Evolutionary conservation across 2,113 vertebrate species (phyloP), one percentile per base, ranked within the genome.

Genomic region (Pelusios castaneus): DNA sequence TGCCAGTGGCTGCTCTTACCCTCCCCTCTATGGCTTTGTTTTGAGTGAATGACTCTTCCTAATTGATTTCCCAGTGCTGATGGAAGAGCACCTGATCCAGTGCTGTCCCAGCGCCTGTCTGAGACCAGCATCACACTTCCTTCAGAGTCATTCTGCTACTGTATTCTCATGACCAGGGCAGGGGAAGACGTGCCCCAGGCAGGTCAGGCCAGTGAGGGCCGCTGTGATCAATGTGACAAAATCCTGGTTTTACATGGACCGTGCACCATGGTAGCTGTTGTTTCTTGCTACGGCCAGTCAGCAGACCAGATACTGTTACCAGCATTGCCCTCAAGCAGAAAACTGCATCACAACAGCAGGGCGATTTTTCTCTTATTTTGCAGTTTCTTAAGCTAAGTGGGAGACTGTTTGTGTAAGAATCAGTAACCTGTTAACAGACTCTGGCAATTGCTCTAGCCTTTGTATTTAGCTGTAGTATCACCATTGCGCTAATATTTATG

Each of bases 61-160:
- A 3, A 8, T 9, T 12, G 75, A 29, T 13, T 29, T 77, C 45
- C 43, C 43, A 9, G 27, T 8, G 45, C 24, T 29, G 27, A 17
- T 10, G 76, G 45, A 45, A 29, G 16, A 47, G 45, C 8, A 5
- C 27, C 3, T 34, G 27, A 13, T 17, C 7, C 45, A 8, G 76
- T 49, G 76, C 29, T 78, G 27, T 45, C 13, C 73, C 43, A 45
- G 29, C 4, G 45, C 45, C 45, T 14, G 16, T 16, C 43, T 5
- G 41, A 31, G 76, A 47, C 25, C 25, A 9, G 45, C 45, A 8
- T 17, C 27, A 34, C 7, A 19, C 43, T 10, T 47, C 76, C 11
- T 6, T 19, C 0, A 3, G 73, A 6, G 21, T 17, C 29, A 8
- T 49, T 29, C 76, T 19, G 3, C 21, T 8, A 5, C 8, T 16